Base-by-base conservation (phyloP, 2,888 invertebrate species). In the Chironomus riparius region DNA sequence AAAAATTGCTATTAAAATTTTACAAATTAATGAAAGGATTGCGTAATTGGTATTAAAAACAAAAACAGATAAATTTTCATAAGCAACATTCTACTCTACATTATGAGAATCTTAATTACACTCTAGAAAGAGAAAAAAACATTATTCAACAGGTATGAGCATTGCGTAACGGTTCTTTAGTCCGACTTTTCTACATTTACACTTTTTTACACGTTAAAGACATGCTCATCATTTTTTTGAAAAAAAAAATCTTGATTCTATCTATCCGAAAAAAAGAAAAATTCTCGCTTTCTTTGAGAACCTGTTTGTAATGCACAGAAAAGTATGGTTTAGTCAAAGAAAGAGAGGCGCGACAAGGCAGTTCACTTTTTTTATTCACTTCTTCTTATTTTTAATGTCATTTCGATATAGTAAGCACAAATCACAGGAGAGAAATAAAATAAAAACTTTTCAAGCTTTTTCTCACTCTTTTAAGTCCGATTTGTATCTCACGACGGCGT, bases 1-100 rank as follows among this genome's bases (percentile, higher is more conserved):
- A 10, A 38, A 38, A 38, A 6, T 47, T 65, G 21, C 4, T 3
- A 65, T 65, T 24, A 65, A 24, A 28, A 38, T 28, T n/a, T n/a
- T 4, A 28, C 4, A 10, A 38, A 24, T 3, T 13, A 68, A 62
- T 72, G 72, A 72, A 72, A 72, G 72, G 72, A 72, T 72, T 72
- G 72, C 72, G 21, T 38, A 71, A 71, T 38, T 47, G 38, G 38
- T 38, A 15, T 13, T 13, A 13, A 65, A 72, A 38, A 18, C 10
- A 38, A 10, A 10, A 38, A 38, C 38, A 38, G 10, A 38, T 10
- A 38, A 10, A 38, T 10, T 10, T 10, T 38, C 38, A 38, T 38
- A 38, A 38, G 38, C 38, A 38, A 38, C 38, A 38, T 38, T 38
- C 38, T 38, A 2, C 38, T 10, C 10, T 38, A 10, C 38, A 38